A percentile compares a stretch with the other conserved stretches of the same genome.
Conservation (phyloP, 2,113 vertebrate species). For the Lutjanus erythropterus region DNA sequence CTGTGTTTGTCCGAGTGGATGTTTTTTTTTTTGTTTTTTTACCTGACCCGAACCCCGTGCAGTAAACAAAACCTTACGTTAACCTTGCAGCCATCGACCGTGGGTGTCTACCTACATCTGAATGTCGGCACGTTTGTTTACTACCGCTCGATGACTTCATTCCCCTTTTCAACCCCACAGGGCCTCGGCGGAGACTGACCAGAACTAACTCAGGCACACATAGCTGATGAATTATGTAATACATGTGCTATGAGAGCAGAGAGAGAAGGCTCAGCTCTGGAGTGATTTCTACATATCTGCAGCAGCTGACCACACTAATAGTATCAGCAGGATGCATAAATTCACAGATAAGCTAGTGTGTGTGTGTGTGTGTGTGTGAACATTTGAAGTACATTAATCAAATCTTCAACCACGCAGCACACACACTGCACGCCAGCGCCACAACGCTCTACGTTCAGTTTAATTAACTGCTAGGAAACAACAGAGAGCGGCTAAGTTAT, state of each 20-base stretch:
- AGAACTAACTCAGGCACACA: conserved; percentile 32
- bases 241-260: conserved; percentile 36
- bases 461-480: conserved; percentile 54
- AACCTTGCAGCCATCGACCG: conserved; percentile 70
- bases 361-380: conserved; percentile 12
- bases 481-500: conserved; percentile 40
- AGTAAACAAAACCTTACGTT: conserved; percentile 67
- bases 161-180: conserved; percentile 34
- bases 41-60: conserved; percentile 48
- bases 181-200: conserved; percentile 29
- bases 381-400: conserved; percentile 40
- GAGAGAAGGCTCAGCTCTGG: conserved; percentile 12
- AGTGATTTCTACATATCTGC: conserved; percentile 38
- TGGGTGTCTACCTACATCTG: conserved; percentile 51
- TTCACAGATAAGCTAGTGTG: conserved; percentile 13
- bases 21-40: background rate
- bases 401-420: conserved; percentile 28
- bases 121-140: conserved; percentile 59
- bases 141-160: conserved; percentile 58
- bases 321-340: conserved; percentile 41
- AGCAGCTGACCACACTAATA: conserved; percentile 45
- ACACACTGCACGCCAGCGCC: conserved; percentile 32
- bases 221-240: conserved; percentile 70
- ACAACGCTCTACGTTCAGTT: conserved; percentile 42
- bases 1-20: background rate